A percentile compares a stretch with the other conserved stretches of the same genome.
These are phyloP conservation scores for Neopelma chrysocephalum DNA, from an alignment of 2,797 vertebrate species.

Conservation along the genomic window DNA sequence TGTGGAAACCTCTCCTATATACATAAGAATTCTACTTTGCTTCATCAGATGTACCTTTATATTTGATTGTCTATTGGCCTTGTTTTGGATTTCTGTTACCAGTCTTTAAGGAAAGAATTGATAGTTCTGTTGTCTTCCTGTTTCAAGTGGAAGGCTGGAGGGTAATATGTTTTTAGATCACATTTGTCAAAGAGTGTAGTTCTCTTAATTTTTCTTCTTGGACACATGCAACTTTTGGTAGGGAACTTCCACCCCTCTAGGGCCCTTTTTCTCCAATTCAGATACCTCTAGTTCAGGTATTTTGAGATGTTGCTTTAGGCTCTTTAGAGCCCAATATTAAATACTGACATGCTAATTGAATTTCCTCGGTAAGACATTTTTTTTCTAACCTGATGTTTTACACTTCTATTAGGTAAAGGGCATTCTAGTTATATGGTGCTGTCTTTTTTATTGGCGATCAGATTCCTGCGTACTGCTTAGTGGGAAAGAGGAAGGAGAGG, in stretches of 20 bases:
- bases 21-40: not conserved
- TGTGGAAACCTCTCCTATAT: not conserved
- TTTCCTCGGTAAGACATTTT: not conserved
- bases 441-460: not conserved
- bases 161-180: not conserved
- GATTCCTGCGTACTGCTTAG: not conserved
- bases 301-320: not conserved
- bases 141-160: not conserved
- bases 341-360: not conserved
- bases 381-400: not conserved
- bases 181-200: not conserved
- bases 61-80: not conserved
- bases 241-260: not conserved
- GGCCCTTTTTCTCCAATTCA: not conserved
- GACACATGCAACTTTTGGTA: rapidly evolving
- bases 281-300: not conserved
- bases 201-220: not conserved
- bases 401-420: not conserved
- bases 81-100: not conserved
- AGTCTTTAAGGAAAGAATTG: not conserved
- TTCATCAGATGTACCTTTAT: not conserved
- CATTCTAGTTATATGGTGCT: not conserved
- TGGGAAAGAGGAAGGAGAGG: not conserved
- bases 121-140: not conserved
- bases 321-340: not conserved